Percentiles rank a stretch among this genome's conserved stretches.
phyloP scores from a whole-genome alignment of 92 coral and sea anemone species.

The Epizoanthus illoricatus region DNA sequence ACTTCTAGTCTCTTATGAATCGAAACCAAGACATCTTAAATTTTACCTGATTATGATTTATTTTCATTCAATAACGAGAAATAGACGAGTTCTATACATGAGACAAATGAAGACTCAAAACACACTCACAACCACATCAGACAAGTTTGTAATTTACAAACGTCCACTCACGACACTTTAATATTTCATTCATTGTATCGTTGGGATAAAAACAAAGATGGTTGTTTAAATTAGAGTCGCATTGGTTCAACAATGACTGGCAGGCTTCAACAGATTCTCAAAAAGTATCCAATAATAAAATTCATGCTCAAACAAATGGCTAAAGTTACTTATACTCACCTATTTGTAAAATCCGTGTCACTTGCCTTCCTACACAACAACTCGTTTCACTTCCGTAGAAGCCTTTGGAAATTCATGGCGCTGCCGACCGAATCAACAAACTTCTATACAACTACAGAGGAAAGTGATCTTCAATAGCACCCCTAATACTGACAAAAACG shows the following conservation, averaged over 20 bases:
- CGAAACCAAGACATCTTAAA: conserved; percentile 15
- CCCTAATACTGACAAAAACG: conserved; percentile 35
- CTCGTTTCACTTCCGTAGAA: conserved; percentile 32
- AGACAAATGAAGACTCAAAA: not conserved
- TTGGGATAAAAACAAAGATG: not conserved
- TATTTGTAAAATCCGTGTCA: conserved; percentile 3
- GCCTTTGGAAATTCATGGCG: conserved; percentile 25
- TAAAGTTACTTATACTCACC: conserved; percentile 24
- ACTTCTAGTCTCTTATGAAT: not conserved
- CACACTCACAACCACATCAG: not conserved
- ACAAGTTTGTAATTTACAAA: no score
- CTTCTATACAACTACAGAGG: conserved; percentile 21
- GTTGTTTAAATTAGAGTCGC: not conserved
- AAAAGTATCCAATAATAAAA: conserved; percentile 5
- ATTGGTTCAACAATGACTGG: not conserved
- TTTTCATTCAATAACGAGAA: conserved; percentile 21
- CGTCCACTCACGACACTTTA: not conserved
- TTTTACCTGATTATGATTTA: not conserved
- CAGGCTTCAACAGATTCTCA: not conserved
- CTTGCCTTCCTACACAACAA: conserved; percentile 1
- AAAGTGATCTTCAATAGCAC: conserved; percentile 32
- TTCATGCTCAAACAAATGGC: conserved; percentile 15
- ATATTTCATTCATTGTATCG: conserved; percentile 29
- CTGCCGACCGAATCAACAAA: conserved; percentile 30
- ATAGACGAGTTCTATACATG: not conserved